Conservation (phyloP, 92 coral and sea anemone genomes). For the Virgularia gustaviana region DNA sequence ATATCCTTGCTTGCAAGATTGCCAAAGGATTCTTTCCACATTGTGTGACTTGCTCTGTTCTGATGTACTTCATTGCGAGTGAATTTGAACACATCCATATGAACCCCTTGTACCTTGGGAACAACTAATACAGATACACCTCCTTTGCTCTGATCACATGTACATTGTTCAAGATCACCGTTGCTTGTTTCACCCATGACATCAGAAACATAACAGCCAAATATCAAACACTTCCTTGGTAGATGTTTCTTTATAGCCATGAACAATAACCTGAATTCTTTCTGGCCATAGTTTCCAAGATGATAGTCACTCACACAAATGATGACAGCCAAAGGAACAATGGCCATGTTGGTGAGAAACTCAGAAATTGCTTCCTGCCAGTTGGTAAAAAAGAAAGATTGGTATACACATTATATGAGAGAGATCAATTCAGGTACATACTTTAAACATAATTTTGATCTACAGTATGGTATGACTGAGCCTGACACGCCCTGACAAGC, state of each 20-base stretch:
- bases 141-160: constrained; percentile 44
- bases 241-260: constrained; percentile 57
- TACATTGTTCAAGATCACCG: constrained; percentile 64
- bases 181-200: constrained; percentile 71
- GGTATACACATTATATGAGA: no score
- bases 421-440: no score
- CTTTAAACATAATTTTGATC: no score
- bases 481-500: no score
- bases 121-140: constrained; percentile 73
- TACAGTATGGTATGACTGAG: no score
- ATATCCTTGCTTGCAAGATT: constrained; percentile 64
- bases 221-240: constrained; percentile 63
- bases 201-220: constrained; percentile 82
- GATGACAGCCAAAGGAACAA: constrained; percentile 78
- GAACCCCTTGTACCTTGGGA: constrained; percentile 78
- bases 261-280: constrained; percentile 64
- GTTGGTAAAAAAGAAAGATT: no score
- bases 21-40: constrained; percentile 75
- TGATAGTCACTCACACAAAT: constrained; percentile 52
- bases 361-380: constrained; percentile 54
- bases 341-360: constrained; percentile 64
- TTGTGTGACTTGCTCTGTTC: constrained; percentile 64
- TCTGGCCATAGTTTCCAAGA: no score
- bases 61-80: constrained; percentile 69
- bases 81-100: constrained; percentile 68